Conservation (phyloP, 2,888 invertebrate genomes). For the Tipula unca region DNA sequence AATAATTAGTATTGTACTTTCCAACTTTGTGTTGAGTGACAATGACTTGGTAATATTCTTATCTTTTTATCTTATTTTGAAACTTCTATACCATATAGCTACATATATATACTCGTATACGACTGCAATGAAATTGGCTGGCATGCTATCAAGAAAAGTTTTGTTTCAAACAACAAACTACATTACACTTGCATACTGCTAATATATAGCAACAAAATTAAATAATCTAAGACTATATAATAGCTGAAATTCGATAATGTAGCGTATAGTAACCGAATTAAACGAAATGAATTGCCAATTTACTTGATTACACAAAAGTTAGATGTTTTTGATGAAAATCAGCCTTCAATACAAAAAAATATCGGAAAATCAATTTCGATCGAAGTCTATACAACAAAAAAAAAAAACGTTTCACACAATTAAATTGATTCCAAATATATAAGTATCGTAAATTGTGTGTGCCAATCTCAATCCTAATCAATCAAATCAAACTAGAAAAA, state of each 20-base stretch:
- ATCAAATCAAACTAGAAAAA: not conserved
- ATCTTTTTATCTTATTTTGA: not conserved
- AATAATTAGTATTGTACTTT: not conserved
- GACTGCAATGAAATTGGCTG: not conserved
- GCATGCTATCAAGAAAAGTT: not conserved
- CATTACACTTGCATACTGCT: not conserved
- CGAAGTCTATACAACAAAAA: not conserved
- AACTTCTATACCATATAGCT: not conserved
- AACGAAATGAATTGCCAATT: not conserved
- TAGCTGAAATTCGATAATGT: too few relatives aligned
- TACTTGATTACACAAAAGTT: not conserved
- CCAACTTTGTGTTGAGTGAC: not conserved
- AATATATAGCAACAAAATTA: not conserved
- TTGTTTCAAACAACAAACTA: not conserved
- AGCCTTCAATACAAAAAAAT: not conserved
- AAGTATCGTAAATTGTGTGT: not conserved
- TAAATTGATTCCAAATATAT: not conserved
- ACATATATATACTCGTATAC: too few relatives aligned
- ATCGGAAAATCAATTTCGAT: not conserved
- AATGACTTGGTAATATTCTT: not conserved
- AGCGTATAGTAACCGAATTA: not conserved
- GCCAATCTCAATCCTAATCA: not conserved
- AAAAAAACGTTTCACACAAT: not conserved
- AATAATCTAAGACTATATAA: too few relatives aligned
- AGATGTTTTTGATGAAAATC: not conserved